Evolutionary conservation across 2,113 vertebrate genomes (phyloP), one percentile per base, ranked within the genome.

Genomic region (Ceyx melanurus): DNA sequence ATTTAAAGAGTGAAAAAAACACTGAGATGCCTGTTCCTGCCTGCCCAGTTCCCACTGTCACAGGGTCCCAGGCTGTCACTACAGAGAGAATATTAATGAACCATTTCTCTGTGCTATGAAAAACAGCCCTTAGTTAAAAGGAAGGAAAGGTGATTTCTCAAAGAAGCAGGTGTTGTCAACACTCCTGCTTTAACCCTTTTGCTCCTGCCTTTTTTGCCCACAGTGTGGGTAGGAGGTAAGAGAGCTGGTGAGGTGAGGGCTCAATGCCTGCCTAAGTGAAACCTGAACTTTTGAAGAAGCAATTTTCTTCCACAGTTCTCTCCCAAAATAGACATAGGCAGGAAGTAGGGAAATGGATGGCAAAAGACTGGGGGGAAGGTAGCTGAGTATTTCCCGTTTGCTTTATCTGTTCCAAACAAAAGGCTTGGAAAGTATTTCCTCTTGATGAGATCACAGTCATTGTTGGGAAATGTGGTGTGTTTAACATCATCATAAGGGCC

Each of bases 341-440:
- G 86, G 82, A 94, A 83, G 76, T 5, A 77, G 58, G 11, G 88
- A 76, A 46, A 64, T 45, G 74, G 40, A 20, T 54, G 42, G 58
- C 14, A 28, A 51, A 82, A 43, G 37, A 3, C 51, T 43, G 75
- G 82, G 40, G 70, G 51, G 31, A 17, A 89, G 72, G 88, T 66
- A 82, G 58, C 42, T 20, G 82, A 89, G 37, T 20, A 8, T 89
- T 79, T 92, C 93, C 89, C 89, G 42, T 77, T 91, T 60, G 82
- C 56, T 92, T 73, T 70, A 10, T 80, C 86, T 74, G 31, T 56
- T 83, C 4, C 6, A 64, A 73, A 79, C 86, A 77, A 40, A 93
- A 82, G 79, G 35, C 15, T 23, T 76, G 71, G 75, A 72, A 66
- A 74, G n/a, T 31, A 62, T 95, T 94, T 96, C 90, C 93, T 76